Evolutionary conservation across 2,797 vertebrate genomes (phyloP), one percentile per base, ranked within the genome.

Genomic region (Onychomys leucogaster): DNA sequence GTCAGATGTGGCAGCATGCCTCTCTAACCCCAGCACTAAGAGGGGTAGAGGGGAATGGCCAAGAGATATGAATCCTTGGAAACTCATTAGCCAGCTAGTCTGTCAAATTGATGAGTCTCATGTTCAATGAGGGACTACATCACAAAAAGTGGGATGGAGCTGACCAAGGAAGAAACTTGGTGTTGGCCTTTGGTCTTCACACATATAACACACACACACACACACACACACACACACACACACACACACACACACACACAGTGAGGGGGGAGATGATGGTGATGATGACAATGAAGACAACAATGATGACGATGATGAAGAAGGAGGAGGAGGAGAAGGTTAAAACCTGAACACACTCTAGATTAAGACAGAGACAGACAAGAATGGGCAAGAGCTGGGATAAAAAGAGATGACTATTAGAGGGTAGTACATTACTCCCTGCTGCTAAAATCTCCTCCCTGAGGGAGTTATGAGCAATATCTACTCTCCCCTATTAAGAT

Each of bases 261-360:
- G 1, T 3, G 25, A n/a, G 46, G 19, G 43, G 4, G 6, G 34
- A 34, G 12, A 29, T 17, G 52, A 37, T 81, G 78, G 52, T 77
- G 46, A 32, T 21, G 32, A 27, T 9, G 43, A 32, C 19, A 46
- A 25, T 29, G 41, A 76, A 6, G 32, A 55, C 0, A 14, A 52
- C 0, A 32, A 55, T 2, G 9, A 34, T 0, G 10, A 46, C 1
- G 4, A 37, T 3, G 61, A 83, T 12, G 25, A 67, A 67, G 29
- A 23, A 37, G 3, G 49, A 55, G 17, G 83, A 6, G 61, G 80
- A 16, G 21, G 55, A 69, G 34, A 34, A 55, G 17, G 83, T 71
- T 88, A 1, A 91, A 89, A 46, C 41, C 46, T 95, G 65, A 89
- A 55, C 65, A 71, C 13, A 77, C 21, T 78, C 57, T 80, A 21